A percentile compares a stretch with the other conserved stretches of the same genome.
These are phyloP conservation scores for Osmerus mordax DNA, from an alignment of 2,113 vertebrate genomes.

Conservation along the genomic window DNA sequence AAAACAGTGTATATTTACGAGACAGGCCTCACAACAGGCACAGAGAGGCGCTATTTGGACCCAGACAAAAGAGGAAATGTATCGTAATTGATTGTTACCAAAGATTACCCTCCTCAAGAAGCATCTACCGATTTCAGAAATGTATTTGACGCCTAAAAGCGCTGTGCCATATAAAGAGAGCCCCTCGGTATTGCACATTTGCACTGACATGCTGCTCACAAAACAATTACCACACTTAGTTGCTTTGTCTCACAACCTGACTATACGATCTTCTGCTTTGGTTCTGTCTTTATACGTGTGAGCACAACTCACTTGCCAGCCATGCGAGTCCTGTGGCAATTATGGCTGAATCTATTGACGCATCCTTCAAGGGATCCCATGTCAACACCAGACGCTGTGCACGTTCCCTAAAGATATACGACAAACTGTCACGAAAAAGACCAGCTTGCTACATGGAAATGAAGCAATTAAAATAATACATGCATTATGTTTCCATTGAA, in stretches of 20 bases:
- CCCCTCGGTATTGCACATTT: constrained; percentile 52
- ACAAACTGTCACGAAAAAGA: constrained; percentile 43
- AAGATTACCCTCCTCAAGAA: constrained; percentile 67
- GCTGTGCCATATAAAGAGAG: constrained; percentile 41
- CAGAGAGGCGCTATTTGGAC: constrained; percentile 66
- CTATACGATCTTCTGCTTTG: constrained; percentile 52
- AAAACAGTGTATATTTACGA: constrained; percentile 73
- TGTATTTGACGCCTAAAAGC: constrained; percentile 60
- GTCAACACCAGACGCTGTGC: constrained; percentile 49
- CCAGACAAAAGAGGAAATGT: constrained; percentile 66
- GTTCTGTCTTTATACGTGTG: constrained; percentile 45
- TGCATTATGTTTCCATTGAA: constrained; percentile 37
- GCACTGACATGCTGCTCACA: constrained; percentile 58
- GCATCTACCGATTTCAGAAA: constrained; percentile 62
- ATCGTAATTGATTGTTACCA: constrained; percentile 76
- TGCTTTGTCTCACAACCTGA: constrained; percentile 57
- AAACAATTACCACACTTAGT: constrained; percentile 65
- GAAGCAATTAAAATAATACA: constrained; percentile 61
- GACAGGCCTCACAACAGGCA: constrained; percentile 55
- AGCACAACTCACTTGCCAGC: constrained; percentile 52
- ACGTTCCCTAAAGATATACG: constrained; percentile 47
- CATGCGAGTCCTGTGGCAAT: constrained; percentile 46
- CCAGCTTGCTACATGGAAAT: constrained; percentile 50
- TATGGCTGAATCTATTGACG: constrained; percentile 50
- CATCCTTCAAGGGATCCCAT: constrained; percentile 56